These are phyloP conservation scores for Battus philenor DNA, from an alignment of 1,140 invertebrate species.

Conservation along the genomic window DNA sequence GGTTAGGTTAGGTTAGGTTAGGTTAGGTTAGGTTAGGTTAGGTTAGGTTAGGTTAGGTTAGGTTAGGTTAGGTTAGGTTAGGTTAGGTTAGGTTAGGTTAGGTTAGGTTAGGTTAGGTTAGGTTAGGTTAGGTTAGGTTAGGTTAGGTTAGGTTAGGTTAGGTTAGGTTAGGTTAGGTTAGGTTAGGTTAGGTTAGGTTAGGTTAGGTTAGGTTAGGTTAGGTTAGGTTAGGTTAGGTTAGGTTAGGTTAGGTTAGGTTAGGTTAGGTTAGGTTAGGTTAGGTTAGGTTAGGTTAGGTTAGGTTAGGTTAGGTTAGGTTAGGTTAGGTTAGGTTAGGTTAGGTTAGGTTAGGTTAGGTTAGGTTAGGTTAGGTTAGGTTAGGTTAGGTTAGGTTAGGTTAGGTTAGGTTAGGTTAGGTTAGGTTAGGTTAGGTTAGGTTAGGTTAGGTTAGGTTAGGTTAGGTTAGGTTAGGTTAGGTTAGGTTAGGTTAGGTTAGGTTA, in stretches of 20 bases:
- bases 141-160: too few species aligned
- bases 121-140: too few species aligned
- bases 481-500: conserved; percentile 4
- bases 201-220: neutral
- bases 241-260: conserved; percentile 20
- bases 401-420: conserved; percentile 18
- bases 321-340: conserved; percentile 14
- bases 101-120: too few species aligned
- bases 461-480: conserved; percentile 2
- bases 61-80: conserved; percentile 1
- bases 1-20: conserved; percentile 13
- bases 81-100: conserved; percentile 11
- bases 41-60: conserved; percentile 14
- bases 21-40: conserved; percentile 15
- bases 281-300: neutral
- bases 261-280: conserved; percentile 18
- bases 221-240: neutral
- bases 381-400: conserved; percentile 17
- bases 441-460: conserved; percentile 6
- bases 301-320: neutral
- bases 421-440: conserved; percentile 1
- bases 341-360: neutral
- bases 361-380: neutral
- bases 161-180: too few species aligned
- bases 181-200: conserved; percentile 15